A percentile compares a stretch with the other conserved stretches of the same genome.
These are phyloP conservation scores for Pleuronectes platessa DNA, from an alignment of 2,113 vertebrate genomes.

Conservation along the genomic window DNA sequence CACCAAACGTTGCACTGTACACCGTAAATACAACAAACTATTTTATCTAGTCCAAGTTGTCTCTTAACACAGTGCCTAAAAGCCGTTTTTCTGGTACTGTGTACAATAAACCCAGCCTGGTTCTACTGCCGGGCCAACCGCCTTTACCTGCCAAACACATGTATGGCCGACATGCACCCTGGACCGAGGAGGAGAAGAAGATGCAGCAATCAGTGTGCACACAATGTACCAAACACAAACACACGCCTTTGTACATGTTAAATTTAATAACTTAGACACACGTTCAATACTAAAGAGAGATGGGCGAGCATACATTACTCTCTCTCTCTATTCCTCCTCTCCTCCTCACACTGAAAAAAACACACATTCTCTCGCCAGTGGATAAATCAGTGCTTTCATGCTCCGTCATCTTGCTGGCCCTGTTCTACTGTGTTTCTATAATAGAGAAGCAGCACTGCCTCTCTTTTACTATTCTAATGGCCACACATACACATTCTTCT, in stretches of 20 bases:
- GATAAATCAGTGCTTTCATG: conserved; percentile 80
- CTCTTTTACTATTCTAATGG: conserved; percentile 68
- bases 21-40: conserved; percentile 5
- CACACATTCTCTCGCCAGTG: conserved; percentile 39
- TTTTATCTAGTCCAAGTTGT: conserved; percentile 33
- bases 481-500: conserved; percentile 48
- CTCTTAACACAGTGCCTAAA: conserved; percentile 33
- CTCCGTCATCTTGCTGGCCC: conserved; percentile 68
- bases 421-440: conserved; percentile 72
- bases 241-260: conserved; percentile 14
- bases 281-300: conserved; percentile 48
- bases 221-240: conserved; percentile 1
- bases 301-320: conserved; percentile 7
- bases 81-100: conserved; percentile 46
- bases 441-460: conserved; percentile 61
- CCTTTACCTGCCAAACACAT: conserved; percentile 72
- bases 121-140: conserved; percentile 47
- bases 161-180: conserved; percentile 48
- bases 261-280: conserved; percentile 44
- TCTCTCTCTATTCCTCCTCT: not conserved
- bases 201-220: conserved; percentile 27
- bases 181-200: conserved; percentile 18
- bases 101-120: conserved; percentile 40
- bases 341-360: not conserved
- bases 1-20: not conserved